Conservation (phyloP, 2,888 invertebrate genomes). For the Callyntrura guangdongensis region DNA sequence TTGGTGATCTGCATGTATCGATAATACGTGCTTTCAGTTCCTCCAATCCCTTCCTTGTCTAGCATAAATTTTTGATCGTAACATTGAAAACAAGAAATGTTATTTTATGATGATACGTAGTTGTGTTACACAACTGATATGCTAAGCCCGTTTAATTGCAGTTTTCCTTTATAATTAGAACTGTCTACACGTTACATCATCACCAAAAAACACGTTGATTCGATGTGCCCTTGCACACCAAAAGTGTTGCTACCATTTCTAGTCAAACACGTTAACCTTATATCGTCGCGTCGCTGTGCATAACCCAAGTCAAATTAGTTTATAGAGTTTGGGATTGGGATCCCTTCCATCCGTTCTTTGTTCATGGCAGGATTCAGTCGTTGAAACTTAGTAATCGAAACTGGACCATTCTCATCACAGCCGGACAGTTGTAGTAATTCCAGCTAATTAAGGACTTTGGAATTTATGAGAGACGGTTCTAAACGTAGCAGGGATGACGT, state of each 20-base stretch:
- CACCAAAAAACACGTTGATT: background rate
- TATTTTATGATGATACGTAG: background rate
- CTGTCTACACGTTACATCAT: conserved; percentile 10
- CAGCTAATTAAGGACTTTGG: no score
- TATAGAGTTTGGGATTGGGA: background rate
- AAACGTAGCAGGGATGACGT: conserved; percentile 45
- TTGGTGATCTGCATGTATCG: background rate
- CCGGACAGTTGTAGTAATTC: no score
- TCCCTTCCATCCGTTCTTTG: background rate
- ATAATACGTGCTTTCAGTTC: background rate
- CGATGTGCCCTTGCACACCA: background rate
- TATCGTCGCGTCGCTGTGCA: background rate
- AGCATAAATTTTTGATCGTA: background rate
- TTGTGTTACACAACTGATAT: background rate
- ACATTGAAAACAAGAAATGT: conserved; percentile 32
- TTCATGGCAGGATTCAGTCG: background rate
- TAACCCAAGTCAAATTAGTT: background rate
- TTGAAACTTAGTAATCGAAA: background rate
- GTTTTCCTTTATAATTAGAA: conserved; percentile 17
- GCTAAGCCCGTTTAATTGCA: background rate
- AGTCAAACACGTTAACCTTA: background rate
- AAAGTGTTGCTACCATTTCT: background rate
- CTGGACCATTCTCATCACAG: background rate
- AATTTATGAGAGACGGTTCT: no score
- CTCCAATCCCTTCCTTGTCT: background rate